Percentiles rank a stretch among this genome's conserved stretches.
Conservation (phyloP, 2,113 vertebrate genomes). For the Heterocephalus glaber region DNA sequence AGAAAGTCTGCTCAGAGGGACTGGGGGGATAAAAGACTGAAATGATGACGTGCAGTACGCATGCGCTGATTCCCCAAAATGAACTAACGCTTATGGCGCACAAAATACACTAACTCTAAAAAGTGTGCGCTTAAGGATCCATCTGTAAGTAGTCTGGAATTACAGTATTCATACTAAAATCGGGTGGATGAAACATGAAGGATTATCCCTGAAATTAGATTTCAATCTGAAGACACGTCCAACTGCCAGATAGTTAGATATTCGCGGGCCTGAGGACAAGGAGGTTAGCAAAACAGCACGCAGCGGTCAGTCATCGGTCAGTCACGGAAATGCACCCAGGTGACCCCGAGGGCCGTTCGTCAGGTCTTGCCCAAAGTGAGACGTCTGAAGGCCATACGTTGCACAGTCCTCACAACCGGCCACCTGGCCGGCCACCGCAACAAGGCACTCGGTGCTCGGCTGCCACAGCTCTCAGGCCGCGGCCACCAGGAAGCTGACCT, state of each 20-base stretch:
- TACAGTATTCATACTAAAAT: background rate
- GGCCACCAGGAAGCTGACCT: fast-evolving
- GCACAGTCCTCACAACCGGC: background rate
- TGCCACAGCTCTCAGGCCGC: background rate
- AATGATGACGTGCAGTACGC: background rate
- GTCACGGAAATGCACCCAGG: background rate
- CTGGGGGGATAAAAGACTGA: background rate
- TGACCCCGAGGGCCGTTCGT: fast-evolving
- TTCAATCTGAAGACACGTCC: too few relatives aligned
- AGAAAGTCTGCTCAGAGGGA: background rate
- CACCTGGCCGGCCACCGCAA: background rate
- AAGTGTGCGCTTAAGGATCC: background rate
- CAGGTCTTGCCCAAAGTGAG: background rate
- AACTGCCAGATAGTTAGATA: background rate
- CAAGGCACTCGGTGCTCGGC: background rate
- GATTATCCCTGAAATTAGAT: background rate
- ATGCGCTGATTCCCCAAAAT: background rate
- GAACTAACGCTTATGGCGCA: too few relatives aligned
- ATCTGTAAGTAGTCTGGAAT: background rate
- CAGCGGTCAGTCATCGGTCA: too few relatives aligned
- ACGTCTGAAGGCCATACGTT: background rate
- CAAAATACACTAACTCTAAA: background rate
- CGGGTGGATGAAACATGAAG: background rate
- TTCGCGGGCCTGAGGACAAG: background rate
- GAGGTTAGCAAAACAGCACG: too few relatives aligned